Percentiles rank a stretch among this genome's conserved stretches.
phyloP scores from a whole-genome alignment of 2,797 vertebrate species.

The Tragelaphus eurycerus region DNA sequence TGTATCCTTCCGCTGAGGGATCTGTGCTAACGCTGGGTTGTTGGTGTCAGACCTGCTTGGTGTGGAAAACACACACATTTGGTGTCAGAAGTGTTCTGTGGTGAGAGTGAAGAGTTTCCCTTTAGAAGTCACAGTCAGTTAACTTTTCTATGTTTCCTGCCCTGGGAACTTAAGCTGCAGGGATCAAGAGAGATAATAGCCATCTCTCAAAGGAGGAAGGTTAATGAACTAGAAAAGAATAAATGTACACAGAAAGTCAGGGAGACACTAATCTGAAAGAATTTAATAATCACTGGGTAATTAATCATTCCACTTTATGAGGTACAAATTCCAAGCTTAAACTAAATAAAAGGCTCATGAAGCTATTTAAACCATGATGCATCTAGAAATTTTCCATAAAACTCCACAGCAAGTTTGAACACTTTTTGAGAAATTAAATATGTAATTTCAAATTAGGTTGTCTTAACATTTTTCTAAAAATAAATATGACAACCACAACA shows the following conservation, averaged over 20 bases:
- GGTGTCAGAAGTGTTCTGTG: neutral
- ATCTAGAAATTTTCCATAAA: neutral
- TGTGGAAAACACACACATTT: neutral
- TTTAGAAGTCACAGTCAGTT: neutral
- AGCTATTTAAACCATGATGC: neutral
- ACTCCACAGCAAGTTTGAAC: neutral
- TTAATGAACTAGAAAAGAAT: neutral
- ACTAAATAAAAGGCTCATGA: slow-evolving; percentile 17
- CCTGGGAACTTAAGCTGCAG: neutral
- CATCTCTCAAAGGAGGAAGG: neutral
- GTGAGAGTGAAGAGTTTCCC: neutral
- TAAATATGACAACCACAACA: neutral
- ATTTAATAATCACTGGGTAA: neutral
- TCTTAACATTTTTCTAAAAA: slow-evolving; percentile 21
- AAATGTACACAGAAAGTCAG: neutral
- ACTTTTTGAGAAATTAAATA: neutral
- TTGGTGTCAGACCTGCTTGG: neutral
- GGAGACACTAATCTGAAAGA: neutral
- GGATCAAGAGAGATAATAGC: neutral
- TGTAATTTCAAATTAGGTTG: neutral
- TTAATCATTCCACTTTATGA: neutral
- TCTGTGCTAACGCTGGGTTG: neutral
- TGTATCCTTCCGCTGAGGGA: neutral
- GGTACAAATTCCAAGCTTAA: slow-evolving; percentile 23
- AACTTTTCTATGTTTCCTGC: neutral